Evolutionary conservation across 2,888 invertebrate species (phyloP).

Genomic region (Tenthredo distinguenda): DNA sequence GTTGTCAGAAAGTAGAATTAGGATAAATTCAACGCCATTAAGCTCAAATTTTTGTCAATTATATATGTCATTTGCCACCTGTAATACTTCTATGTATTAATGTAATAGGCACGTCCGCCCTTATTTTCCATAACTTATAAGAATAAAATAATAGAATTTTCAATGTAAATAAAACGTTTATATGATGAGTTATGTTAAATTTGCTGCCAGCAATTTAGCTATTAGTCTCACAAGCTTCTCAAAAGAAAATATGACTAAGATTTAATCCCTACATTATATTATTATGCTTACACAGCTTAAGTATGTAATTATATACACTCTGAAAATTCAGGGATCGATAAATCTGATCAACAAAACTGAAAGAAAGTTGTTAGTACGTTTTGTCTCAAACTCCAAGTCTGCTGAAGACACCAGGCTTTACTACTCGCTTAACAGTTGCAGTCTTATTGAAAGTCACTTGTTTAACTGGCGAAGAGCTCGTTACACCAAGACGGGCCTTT

Average conservation of each 20-base stretch:
- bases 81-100: not conserved
- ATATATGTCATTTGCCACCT: not conserved
- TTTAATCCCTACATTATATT: slow-evolving; percentile 44
- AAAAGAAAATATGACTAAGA: not conserved
- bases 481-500: slow-evolving; percentile 72
- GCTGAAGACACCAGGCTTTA: slow-evolving; percentile 74
- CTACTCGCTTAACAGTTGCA: slow-evolving; percentile 68
- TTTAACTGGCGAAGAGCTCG: slow-evolving; percentile 62
- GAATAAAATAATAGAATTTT: not conserved
- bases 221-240: slow-evolving; percentile 13
- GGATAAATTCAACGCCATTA: not conserved
- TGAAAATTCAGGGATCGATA: slow-evolving; percentile 5
- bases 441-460: slow-evolving; percentile 75
- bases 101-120: not conserved
- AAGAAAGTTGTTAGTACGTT: slow-evolving; percentile 31
- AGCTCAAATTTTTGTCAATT: not conserved
- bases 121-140: not conserved
- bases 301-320: slow-evolving; percentile 49
- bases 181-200: not conserved
- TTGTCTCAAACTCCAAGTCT: slow-evolving; percentile 70
- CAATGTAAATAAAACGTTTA: not conserved
- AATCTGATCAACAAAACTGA: slow-evolving; percentile 31
- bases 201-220: slow-evolving; percentile 37
- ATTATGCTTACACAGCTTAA: slow-evolving; percentile 24
- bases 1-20: slow-evolving; percentile 1